Conservation (phyloP, 2,797 vertebrate species). For the Enteromius fasciolatus region DNA sequence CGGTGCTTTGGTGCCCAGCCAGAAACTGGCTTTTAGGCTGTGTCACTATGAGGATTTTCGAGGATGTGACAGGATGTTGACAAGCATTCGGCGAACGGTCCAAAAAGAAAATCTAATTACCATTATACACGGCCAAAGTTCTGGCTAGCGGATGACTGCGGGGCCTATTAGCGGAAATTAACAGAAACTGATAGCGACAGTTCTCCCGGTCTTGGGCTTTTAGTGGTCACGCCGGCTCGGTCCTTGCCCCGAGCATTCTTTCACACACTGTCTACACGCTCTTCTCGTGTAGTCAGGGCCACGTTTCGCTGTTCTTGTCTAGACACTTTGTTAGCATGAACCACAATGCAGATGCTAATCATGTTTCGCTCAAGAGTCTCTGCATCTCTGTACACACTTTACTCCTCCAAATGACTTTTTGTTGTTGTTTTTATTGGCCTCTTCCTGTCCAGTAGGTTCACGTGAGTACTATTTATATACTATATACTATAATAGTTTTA, state of each 20-base stretch:
- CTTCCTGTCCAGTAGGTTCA: neutral
- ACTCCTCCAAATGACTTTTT: neutral
- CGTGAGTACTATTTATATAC: neutral
- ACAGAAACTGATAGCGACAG: conserved; percentile 58
- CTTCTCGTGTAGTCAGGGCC: conserved; percentile 27
- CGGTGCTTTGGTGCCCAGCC: conserved; percentile 56
- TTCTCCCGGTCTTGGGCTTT: conserved; percentile 38
- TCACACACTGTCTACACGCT: conserved; percentile 54
- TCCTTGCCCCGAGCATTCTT: conserved; percentile 67
- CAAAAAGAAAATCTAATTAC: conserved; percentile 73
- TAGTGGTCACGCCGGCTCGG: conserved; percentile 57
- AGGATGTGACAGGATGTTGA: conserved; percentile 71
- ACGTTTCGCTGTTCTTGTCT: neutral
- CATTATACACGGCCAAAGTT: conserved; percentile 64
- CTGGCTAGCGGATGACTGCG: conserved; percentile 63
- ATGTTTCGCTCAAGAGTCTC: neutral
- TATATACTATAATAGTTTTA: no score
- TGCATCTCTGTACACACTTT: neutral
- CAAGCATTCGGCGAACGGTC: conserved; percentile 64
- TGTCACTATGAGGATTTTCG: conserved; percentile 66
- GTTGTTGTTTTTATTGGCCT: neutral
- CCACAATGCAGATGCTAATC: neutral
- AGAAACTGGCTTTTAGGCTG: conserved; percentile 65
- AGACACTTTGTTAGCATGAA: neutral
- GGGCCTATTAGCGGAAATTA: conserved; percentile 70